Evolutionary conservation across 2,888 invertebrate genomes (phyloP).

Genomic region (Parascotia fuliginaria): DNA sequence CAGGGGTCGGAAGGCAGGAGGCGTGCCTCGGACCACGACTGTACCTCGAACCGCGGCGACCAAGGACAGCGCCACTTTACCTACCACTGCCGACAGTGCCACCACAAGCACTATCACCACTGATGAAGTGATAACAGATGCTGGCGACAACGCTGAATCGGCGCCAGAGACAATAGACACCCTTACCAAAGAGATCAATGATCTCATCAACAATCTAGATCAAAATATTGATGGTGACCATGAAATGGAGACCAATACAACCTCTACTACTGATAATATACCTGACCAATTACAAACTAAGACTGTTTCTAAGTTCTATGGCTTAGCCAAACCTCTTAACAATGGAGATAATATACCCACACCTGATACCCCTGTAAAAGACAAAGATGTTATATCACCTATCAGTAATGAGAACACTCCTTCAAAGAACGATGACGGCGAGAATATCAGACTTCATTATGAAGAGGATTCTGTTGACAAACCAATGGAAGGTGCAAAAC

Average conservation of each 20-base stretch:
- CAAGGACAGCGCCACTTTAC: constrained; percentile 9
- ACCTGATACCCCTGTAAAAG: constrained; percentile 74
- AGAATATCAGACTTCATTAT: constrained; percentile 78
- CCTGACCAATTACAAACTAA: constrained; percentile 66
- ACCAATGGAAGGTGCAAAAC: constrained; percentile 61
- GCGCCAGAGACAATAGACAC: constrained; percentile 77
- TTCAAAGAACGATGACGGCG: constrained; percentile 75
- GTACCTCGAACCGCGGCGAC: constrained; percentile 45
- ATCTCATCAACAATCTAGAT: constrained; percentile 77
- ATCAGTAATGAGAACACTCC: constrained; percentile 69
- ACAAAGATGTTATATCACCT: constrained; percentile 58
- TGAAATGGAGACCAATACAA: constrained; percentile 51
- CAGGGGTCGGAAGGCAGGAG: constrained; percentile 76
- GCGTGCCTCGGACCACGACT: constrained; percentile 41
- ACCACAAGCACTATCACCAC: constrained; percentile 52
- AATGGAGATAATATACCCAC: constrained; percentile 59
- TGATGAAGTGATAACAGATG: constrained; percentile 34
- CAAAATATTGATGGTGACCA: constrained; percentile 74
- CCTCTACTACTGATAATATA: constrained; percentile 17
- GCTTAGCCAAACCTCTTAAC: constrained; percentile 67
- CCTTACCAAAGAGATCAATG: constrained; percentile 78
- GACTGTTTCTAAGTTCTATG: constrained; percentile 71
- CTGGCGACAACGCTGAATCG: constrained; percentile 53
- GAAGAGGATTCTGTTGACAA: constrained; percentile 77
- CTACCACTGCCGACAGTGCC: constrained; percentile 29